Evolutionary conservation across 2,113 vertebrate genomes (phyloP).

Genomic region (Sarotherodon lohbergeri): DNA sequence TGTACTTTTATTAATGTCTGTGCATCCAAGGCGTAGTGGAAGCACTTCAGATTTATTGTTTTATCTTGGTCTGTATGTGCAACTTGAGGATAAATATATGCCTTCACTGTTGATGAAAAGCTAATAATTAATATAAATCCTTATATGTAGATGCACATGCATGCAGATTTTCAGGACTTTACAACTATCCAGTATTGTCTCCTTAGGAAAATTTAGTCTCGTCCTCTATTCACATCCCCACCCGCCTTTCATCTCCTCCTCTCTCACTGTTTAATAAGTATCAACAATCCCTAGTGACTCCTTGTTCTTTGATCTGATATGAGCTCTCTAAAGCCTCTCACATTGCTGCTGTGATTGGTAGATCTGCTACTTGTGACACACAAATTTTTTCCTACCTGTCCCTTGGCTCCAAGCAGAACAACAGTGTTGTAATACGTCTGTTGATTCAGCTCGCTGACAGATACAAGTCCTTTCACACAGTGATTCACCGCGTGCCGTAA

Average conservation of each 20-base stretch:
- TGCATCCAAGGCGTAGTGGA: background rate
- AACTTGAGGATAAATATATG: background rate
- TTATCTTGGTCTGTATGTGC: background rate
- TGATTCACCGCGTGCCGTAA: background rate
- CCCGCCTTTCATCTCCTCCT: background rate
- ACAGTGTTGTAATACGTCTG: background rate
- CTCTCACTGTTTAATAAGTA: background rate
- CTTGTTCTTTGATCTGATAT: constrained; percentile 13
- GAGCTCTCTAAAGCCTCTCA: background rate
- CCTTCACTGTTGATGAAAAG: background rate
- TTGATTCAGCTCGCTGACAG: background rate
- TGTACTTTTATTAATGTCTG: background rate
- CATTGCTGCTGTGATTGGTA: background rate
- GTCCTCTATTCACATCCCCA: background rate
- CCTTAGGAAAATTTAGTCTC: background rate
- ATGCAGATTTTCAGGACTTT: background rate
- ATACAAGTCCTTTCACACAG: background rate
- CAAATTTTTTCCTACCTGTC: background rate
- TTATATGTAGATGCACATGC: background rate
- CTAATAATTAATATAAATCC: background rate
- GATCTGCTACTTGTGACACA: background rate
- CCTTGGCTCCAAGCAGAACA: background rate
- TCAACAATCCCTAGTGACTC: background rate
- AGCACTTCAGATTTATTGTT: background rate
- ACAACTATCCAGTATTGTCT: background rate